Base-by-base conservation (phyloP, 2,888 invertebrate species). In the Rhamnusium bicolor region DNA sequence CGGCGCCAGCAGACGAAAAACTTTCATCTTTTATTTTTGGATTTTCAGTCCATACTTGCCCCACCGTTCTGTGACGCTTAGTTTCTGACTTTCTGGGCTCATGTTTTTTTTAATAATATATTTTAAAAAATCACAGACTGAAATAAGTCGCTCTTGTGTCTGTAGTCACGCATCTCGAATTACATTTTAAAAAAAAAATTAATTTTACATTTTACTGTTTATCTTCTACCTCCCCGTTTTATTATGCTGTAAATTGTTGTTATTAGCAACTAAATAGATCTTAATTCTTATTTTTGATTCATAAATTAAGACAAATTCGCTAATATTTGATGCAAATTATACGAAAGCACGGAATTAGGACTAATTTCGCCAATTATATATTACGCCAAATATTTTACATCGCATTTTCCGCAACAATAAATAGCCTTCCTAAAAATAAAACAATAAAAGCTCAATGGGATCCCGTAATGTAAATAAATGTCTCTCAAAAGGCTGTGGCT, bases 391-490 rank as follows among this genome's bases (percentile, higher is more conserved):
- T 21, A 10, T 61, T 19, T 47, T 51, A 12, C 51, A 51, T 51
- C 19, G 29, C 40, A 46, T 61, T 61, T 46, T 46, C 47, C 61
- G 61, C 47, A 47, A 61, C 40, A 14, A 21, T 61, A 47, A 61
- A 61, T 61, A 21, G 7, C 47, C 19, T 40, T 40, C n/a, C 61
- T 61, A 61, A 61, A 61, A 61, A 61, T 61, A 61, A 47, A 46
- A 61, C 47, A 16, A 51, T 51, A 51, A 51, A 19, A 51, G 51
- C 18, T 51, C 18, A 61, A 61, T 61, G 24, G 61, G 47, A n/a
- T 18, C 12, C 47, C 0, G 19, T 47, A 61, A 61, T 47, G 47
- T 46, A 18, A 61, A 61, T 61, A 61, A 61, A 61, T 61, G 61
- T 61, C 61, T 61, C 47, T 61, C 14, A 24, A 61, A 61, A 47